Base-by-base conservation (phyloP, 2,888 invertebrate species). In the Dryococelus australis region DNA sequence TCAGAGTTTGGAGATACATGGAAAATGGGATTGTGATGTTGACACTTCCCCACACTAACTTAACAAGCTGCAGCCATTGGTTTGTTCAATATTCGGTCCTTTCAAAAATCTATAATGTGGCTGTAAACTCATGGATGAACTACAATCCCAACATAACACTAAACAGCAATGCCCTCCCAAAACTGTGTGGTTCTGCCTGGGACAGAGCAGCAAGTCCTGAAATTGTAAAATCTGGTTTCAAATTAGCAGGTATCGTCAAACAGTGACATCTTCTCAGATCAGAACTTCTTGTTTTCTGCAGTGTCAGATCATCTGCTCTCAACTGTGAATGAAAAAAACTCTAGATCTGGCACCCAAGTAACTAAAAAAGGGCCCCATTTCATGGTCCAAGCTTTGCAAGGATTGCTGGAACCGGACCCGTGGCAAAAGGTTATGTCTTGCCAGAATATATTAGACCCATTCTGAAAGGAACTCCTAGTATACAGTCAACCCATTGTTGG, bases 71-170 rank as follows among this genome's bases (percentile, higher is more conserved):
- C 80, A 80, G n/a, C 80, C 80, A 80, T 26, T 80, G n/a, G 80
- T n/a, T n/a, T 24, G 27, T 80, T 80, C 16, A 20, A 24, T 80
- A 80, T 80, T 80, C n/a, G 80, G 80, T 80, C n/a, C 16, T 27
- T 80, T 80, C 28, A 80, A 80, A 12, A 80, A 80, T 80, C 24
- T 80, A 20, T 24, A 80, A 6, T 80, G 9, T 28, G 80, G 80
- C 80, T 80, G n/a, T 80, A 26, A 80, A 80, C 80, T 80, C n/a
- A n/a, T 80, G 80, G 80, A 80, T 80, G 80, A 80, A 80, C 80
- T 80, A 12, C 80, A 80, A 80, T 26, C n/a, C 80, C 12, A 80
- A 80, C 27, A 5, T 80, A 80, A 80, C 16, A 4, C n/a, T 51
- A 6, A n/a, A 80, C 24, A 80, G 10, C 80, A 20, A 80, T 9